Evolutionary conservation across 1,140 invertebrate species (phyloP), one percentile per base, ranked within the genome.

Genomic region (Nixonia krombeini): DNA sequence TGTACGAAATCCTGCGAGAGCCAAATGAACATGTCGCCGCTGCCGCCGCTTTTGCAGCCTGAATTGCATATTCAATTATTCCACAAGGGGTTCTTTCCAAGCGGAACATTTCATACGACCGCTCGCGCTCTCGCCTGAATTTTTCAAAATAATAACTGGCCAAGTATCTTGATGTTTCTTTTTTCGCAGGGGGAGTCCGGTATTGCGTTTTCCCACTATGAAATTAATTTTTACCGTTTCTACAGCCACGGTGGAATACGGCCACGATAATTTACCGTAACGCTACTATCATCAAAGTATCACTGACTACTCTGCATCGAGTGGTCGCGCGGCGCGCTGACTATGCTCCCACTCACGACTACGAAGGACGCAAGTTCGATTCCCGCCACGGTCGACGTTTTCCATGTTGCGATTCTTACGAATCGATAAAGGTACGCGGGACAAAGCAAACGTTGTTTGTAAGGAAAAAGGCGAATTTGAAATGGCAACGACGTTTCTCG

Each of bases 61-160:
- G 23, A 55, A 59, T 67, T 65, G 38, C 55, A 61, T 59, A 67
- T 67, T 67, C 63, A 67, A 59, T 55, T 59, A 67, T 61, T 59
- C 42, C 55, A 58, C 46, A 40, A 53, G 47, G 55, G 42, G 41
- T 35, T 55, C 56, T 59, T 40, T 10, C 28, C 33, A 35, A 29
- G 17, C 41, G 46, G 51, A 64, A 56, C 61, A 55, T 44, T 62
- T 53, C 23, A 10, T 52, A 28, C 41, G 21, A 46, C 45, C 18
- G 13, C 29, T 18, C 37, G 28, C n/a, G 29, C 35, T 21, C 42
- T 38, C 26, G 25, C 28, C 28, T 42, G 31, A n/a, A 53, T 63
- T 63, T 63, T 42, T 62, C 31, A 31, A 52, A 52, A 52, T 46
- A 59, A 51, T 58, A 50, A 44, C 55, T 46, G 35, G 46, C 38